Base-by-base conservation (phyloP, 2,888 invertebrate species). In the Amblyjoppa fuscipennis region DNA sequence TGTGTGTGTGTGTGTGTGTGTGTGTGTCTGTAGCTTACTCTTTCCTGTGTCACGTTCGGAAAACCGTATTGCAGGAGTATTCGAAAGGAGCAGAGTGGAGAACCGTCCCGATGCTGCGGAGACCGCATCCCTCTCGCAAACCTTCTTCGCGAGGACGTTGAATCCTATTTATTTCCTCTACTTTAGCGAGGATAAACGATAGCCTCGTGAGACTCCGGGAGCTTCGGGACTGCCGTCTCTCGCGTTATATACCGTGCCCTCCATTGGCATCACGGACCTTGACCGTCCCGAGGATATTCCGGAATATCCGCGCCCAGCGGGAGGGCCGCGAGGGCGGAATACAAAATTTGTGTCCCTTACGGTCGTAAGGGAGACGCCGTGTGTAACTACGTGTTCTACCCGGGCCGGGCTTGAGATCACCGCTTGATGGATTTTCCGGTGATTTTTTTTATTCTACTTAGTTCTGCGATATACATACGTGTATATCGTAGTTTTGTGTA, bases 111-210 rank as follows among this genome's bases (percentile, higher is more conserved):
- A 71, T 49, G n/a, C 69, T 59, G 20, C 61, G 56, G n/a, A 25
- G 38, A 79, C 34, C 76, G 69, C 76, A 69, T 82, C 78, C 34
- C 70, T 75, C 82, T 84, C 69, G 28, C 59, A 69, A 70, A 31
- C 71, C 45, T 69, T 71, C 71, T 66, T 76, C 77, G 59, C 77
- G 76, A 84, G 81, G 74, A 77, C 81, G 56, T 84, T 83, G 87
- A 90, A 89, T 90, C 88, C 89, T 85, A 83, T 86, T 90, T 89
- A 89, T 89, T 87, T 85, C 85, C 71, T 81, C 84, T 78, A 71
- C 88, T 79, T 64, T 86, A 80, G 83, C 84, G 64, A 88, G 88
- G 88, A 90, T 90, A 88, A 91, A 90, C 87, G 88, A 83, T 88
- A 86, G 87, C 87, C 84, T 59, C 73, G 45, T 64, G 68, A 59